Evolutionary conservation across 2,888 invertebrate species (phyloP).

Genomic region (Cybosia mesomella): DNA sequence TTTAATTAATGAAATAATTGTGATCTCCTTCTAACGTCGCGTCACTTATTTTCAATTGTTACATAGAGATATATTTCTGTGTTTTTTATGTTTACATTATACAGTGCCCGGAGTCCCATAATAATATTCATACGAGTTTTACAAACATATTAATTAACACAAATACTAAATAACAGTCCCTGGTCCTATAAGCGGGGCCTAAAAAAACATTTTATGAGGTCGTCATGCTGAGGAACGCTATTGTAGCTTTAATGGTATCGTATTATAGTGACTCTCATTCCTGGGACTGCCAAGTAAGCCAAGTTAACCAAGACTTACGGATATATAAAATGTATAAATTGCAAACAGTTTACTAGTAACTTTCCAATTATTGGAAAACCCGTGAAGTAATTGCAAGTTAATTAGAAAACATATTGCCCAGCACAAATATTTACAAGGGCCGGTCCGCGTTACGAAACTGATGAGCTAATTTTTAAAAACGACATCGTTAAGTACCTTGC

Average conservation of each 20-base stretch:
- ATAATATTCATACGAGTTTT: no score
- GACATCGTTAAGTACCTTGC: not conserved
- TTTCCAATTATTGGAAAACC: not conserved
- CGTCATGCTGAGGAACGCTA: no score
- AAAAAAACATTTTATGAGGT: no score
- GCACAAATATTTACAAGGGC: constrained; percentile 8
- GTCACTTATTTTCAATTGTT: constrained; percentile 34
- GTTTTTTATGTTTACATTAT: no score
- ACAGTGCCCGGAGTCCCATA: no score
- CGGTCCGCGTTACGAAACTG: not conserved
- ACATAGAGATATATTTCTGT: not conserved
- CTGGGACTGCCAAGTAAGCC: no score
- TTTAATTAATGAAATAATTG: constrained; percentile 69
- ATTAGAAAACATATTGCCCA: constrained; percentile 7
- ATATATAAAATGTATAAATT: not conserved
- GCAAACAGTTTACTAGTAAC: not conserved
- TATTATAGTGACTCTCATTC: no score
- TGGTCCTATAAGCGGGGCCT: no score
- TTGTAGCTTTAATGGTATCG: not conserved
- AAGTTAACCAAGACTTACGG: no score
- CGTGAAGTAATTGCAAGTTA: constrained; percentile 17
- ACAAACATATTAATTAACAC: no score
- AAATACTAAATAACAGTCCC: no score
- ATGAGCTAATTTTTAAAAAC: constrained; percentile 6
- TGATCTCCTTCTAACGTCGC: constrained; percentile 51